These are phyloP conservation scores for Melanostoma mellinum DNA, from an alignment of 2,888 invertebrate species.

Conservation along the genomic window DNA sequence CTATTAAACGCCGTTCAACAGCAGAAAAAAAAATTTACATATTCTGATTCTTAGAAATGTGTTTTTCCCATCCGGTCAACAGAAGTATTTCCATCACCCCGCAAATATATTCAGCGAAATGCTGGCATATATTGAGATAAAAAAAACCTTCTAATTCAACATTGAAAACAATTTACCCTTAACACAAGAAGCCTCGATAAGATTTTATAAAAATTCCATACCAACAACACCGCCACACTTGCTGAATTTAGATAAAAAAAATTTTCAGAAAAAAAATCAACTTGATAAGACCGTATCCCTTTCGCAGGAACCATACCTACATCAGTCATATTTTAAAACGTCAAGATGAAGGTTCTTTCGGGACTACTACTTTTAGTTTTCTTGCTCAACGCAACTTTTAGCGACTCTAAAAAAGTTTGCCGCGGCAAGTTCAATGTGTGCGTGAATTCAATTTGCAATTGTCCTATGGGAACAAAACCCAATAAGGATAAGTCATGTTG, in stretches of 20 bases:
- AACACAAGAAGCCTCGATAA: too few species aligned
- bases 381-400: background rate
- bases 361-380: background rate
- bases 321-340: background rate
- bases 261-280: background rate
- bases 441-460: constrained; percentile 12
- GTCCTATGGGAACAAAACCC: background rate
- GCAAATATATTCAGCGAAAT: too few species aligned
- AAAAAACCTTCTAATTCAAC: too few species aligned
- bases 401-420: constrained; percentile 3
- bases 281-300: background rate
- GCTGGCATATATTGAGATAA: too few species aligned
- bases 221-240: background rate
- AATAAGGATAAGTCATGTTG: constrained; percentile 17
- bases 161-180: too few species aligned
- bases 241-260: background rate
- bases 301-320: background rate
- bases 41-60: too few species aligned
- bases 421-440: background rate
- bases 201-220: too few species aligned
- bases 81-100: too few species aligned
- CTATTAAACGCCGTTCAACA: too few species aligned
- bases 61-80: too few species aligned
- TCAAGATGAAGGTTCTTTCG: constrained; percentile 11
- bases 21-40: too few species aligned